These are phyloP conservation scores for Adelosebastes latens DNA, from an alignment of 2,797 vertebrate genomes.

Conservation along the genomic window DNA sequence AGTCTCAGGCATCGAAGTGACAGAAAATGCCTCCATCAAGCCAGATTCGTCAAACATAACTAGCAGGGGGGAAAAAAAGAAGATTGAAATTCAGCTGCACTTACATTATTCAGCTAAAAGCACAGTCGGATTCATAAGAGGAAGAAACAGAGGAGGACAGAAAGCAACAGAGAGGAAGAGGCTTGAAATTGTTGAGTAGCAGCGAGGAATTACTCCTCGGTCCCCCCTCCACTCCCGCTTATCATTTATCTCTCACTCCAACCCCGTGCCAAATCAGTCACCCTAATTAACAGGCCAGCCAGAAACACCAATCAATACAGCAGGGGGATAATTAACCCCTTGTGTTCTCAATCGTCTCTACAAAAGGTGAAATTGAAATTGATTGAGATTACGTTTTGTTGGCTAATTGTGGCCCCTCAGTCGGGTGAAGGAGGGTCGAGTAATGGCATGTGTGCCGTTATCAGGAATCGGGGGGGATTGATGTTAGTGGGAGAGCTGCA, in stretches of 20 bases:
- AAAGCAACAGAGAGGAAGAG: neutral
- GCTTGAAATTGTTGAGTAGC: slow-evolving; percentile 17
- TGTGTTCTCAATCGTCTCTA: slow-evolving; percentile 42
- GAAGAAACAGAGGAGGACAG: neutral
- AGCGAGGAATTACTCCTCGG: neutral
- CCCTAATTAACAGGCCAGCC: slow-evolving; percentile 71
- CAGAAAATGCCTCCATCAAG: slow-evolving; percentile 47
- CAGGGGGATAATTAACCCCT: slow-evolving; percentile 71
- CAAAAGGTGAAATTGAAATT: slow-evolving; percentile 72
- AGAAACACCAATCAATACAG: slow-evolving; percentile 66
- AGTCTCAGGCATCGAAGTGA: slow-evolving; percentile 25
- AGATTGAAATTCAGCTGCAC: slow-evolving; percentile 12
- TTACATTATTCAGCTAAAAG: slow-evolving; percentile 35
- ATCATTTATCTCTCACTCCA: slow-evolving; percentile 62
- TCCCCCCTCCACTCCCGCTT: slow-evolving; percentile 10
- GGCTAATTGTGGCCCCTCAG: slow-evolving; percentile 61
- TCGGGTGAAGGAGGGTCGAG: slow-evolving; percentile 30
- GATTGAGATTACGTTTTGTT: slow-evolving; percentile 65
- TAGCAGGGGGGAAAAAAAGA: neutral
- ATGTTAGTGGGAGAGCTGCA: neutral
- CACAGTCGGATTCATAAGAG: neutral
- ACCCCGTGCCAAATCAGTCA: slow-evolving; percentile 63
- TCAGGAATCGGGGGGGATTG: slow-evolving; percentile 19
- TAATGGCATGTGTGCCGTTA: slow-evolving; percentile 8
- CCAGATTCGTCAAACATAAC: slow-evolving; percentile 32